Percentiles rank a stretch among this genome's conserved stretches.
phyloP scores from a whole-genome alignment of 2,113 vertebrate genomes.

The Dasyurus viverrinus region DNA sequence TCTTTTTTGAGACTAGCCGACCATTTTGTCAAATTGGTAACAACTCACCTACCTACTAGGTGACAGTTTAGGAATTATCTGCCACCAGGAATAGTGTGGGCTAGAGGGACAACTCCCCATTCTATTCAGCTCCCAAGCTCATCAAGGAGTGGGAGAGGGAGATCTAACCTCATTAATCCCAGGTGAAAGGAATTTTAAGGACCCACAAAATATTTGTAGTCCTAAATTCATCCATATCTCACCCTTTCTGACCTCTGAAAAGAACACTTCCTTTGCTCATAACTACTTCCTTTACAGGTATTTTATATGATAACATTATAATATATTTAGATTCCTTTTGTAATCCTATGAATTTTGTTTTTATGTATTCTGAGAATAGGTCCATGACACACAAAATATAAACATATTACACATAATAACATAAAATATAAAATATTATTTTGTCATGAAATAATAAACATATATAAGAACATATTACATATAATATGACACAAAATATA shows the following conservation, averaged over 20 bases:
- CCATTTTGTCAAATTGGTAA: background rate
- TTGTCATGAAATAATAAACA: no score
- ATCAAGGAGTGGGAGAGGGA: background rate
- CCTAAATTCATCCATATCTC: slow-evolving; percentile 7
- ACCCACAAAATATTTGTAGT: slow-evolving; percentile 6
- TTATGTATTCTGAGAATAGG: no score
- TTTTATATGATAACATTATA: background rate
- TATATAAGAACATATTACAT: no score
- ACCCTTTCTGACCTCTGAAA: background rate
- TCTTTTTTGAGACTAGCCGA: background rate
- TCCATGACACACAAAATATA: no score
- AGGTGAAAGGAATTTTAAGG: slow-evolving; percentile 37
- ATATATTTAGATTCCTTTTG: background rate
- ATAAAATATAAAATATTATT: no score
- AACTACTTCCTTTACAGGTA: background rate
- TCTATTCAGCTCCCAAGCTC: background rate
- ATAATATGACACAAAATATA: no score
- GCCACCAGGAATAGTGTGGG: background rate
- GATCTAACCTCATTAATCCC: slow-evolving; percentile 32
- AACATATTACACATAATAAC: no score
- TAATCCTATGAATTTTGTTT: no score
- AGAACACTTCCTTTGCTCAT: background rate
- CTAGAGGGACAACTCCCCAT: background rate
- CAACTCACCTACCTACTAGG: background rate
- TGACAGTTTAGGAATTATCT: background rate